Evolutionary conservation across 2,113 vertebrate genomes (phyloP).

Genomic region (Turnix velox): DNA sequence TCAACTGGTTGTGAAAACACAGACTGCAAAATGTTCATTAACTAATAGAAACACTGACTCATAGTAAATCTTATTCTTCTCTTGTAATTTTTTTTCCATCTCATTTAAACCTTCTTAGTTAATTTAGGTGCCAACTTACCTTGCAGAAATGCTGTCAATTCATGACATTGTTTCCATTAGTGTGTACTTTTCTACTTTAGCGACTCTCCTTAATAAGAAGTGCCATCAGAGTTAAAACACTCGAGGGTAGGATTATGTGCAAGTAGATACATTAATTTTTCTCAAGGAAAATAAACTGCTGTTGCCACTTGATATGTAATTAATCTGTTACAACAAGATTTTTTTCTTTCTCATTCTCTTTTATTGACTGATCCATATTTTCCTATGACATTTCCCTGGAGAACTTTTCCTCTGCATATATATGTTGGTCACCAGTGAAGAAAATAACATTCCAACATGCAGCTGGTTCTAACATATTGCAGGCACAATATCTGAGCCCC

Average conservation of each 20-base stretch:
- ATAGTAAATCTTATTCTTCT: not conserved
- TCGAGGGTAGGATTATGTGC: conserved; percentile 57
- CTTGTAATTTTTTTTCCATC: not conserved
- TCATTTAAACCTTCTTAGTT: not conserved
- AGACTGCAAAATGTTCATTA: not conserved
- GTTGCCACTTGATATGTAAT: conserved; percentile 47
- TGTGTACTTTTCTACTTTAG: conserved; percentile 27
- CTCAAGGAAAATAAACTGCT: conserved; percentile 53
- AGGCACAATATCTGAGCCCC: not conserved
- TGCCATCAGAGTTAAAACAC: conserved; percentile 42
- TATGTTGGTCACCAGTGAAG: not conserved
- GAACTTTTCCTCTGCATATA: not conserved
- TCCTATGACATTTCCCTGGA: not conserved
- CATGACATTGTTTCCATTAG: conserved; percentile 34
- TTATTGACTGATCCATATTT: conserved; percentile 14
- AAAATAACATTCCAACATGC: not conserved
- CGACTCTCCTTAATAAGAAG: conserved; percentile 42
- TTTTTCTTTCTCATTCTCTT: not conserved
- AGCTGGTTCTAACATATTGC: not conserved
- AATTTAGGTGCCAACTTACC: not conserved
- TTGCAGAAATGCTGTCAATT: conserved; percentile 13
- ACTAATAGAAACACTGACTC: not conserved
- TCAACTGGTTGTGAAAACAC: not conserved
- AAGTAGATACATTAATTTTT: conserved; percentile 53
- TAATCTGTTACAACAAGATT: conserved; percentile 36